These are phyloP conservation scores for Drosophila rufa DNA, from an alignment of 1,140 invertebrate genomes.

Conservation along the genomic window DNA sequence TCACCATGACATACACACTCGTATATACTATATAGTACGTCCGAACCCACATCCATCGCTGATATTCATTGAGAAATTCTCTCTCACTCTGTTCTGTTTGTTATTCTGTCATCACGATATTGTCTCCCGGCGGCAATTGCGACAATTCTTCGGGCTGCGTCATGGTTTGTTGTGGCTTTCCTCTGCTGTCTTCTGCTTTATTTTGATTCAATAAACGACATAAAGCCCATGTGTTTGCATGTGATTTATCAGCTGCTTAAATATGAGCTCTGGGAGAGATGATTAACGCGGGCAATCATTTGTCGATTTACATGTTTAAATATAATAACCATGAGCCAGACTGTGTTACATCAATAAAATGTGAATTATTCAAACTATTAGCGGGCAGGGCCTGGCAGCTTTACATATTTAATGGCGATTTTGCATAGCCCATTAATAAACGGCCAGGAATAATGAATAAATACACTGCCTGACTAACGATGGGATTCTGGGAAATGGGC, in stretches of 20 bases:
- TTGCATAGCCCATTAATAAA: constrained; percentile 32
- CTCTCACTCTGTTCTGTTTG: constrained; percentile 9
- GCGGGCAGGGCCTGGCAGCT: constrained; percentile 8
- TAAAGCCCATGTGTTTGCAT: constrained; percentile 47
- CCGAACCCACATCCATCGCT: constrained; percentile 39
- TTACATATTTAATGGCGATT: constrained; percentile 20
- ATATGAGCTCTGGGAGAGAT: constrained; percentile 19
- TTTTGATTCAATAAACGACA: constrained; percentile 38
- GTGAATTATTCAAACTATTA: constrained; percentile 22
- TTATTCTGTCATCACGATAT: constrained; percentile 35
- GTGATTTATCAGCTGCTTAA: constrained; percentile 67
- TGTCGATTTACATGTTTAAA: constrained; percentile 28
- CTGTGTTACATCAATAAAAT: constrained; percentile 15
- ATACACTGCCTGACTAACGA: constrained; percentile 32
- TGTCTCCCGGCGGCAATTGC: constrained; percentile 53
- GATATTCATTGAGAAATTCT: constrained; percentile 73
- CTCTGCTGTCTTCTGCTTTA: constrained; percentile 6
- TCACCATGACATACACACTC: neutral
- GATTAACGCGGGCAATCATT: constrained; percentile 38
- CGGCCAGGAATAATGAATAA: constrained; percentile 2
- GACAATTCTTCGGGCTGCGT: constrained; percentile 76
- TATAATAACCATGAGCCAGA: constrained; percentile 10
- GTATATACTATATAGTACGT: constrained; percentile 14
- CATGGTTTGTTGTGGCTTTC: constrained; percentile 66
- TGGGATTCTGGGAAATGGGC: constrained; percentile 39